A percentile compares a stretch with the other conserved stretches of the same genome.
Evolutionary conservation across 2,888 invertebrate genomes (phyloP).

Genomic region (Idaea biselata): DNA sequence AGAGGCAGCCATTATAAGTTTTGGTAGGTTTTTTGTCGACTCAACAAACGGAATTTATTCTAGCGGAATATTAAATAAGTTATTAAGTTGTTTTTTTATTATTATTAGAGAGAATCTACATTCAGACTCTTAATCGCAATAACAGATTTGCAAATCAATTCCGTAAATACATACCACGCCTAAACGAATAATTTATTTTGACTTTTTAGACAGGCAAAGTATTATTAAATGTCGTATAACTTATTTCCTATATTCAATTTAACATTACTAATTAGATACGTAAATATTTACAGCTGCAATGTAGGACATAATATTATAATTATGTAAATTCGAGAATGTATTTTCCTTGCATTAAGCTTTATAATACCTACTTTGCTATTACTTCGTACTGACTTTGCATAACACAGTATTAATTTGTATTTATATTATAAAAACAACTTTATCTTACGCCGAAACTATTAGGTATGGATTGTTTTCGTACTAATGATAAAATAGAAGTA

Average conservation of each 20-base stretch:
- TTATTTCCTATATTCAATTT: neutral
- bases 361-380: neutral
- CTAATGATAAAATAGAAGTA: constrained; percentile 25
- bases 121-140: neutral
- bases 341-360: constrained; percentile 8
- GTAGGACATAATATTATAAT: neutral
- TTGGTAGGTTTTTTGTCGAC: constrained; percentile 45
- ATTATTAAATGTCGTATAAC: neutral
- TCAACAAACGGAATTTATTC: constrained; percentile 40
- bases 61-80: constrained; percentile 58
- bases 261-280: neutral
- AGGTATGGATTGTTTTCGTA: constrained; percentile 44
- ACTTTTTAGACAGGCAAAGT: neutral
- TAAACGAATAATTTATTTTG: constrained; percentile 7
- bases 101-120: neutral
- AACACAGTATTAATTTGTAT: constrained; percentile 47
- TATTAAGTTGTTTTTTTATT: constrained; percentile 37
- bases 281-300: neutral
- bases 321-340: neutral
- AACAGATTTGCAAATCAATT: neutral
- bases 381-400: constrained; percentile 25
- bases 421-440: constrained; percentile 44
- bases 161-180: neutral
- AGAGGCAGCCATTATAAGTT: constrained; percentile 55
- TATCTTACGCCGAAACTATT: constrained; percentile 43